Base-by-base conservation (phyloP, 2,888 invertebrate genomes). In the Luffia ferchaultella region DNA sequence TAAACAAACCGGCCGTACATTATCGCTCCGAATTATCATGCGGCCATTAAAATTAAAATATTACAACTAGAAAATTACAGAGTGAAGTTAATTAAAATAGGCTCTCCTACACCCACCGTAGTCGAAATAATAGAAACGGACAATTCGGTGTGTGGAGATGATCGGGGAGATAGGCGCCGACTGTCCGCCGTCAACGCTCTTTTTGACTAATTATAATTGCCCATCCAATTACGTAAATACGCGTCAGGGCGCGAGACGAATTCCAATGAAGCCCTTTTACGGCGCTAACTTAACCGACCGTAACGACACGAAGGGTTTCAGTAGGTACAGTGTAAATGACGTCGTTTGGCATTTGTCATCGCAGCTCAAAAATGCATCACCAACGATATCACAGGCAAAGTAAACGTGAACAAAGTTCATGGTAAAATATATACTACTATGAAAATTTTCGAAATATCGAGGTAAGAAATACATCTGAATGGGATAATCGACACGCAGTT, bases 141-240 rank as follows among this genome's bases (percentile, higher is more conserved):
- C 48, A 46, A 50, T 47, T 52, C 41, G n/a, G 20, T 18, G 45
- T 30, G 47, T 43, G 44, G 12, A 52, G 49, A 52, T 45, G 16
- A 48, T 15, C 16, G 42, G 19, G 41, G 18, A 18, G 49, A 49
- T 49, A 49, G 51, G 51, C 52, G 54, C 19, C 49, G 49, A 54
- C 54, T 56, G 50, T 55, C 51, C 50, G 48, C 50, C 54, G 52
- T 60, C 60, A 58, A 53, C 60, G 58, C 62, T 53, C 43, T 58
- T 63, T 61, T 58, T 60, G 55, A 67, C 62, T 68, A 67, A 69
- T 69, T 67, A 64, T 65, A 63, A 67, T 64, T 60, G 65, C 63
- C 61, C 62, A 53, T 55, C 60, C 61, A 67, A 67, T 69, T 70
- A 67, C 62, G 60, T 59, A 55, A 63, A 67, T 65, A 64, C 61